A percentile compares a stretch with the other conserved stretches of the same genome.
phyloP scores from a whole-genome alignment of 1,140 invertebrate species.

The Trichonephila clavata region DNA sequence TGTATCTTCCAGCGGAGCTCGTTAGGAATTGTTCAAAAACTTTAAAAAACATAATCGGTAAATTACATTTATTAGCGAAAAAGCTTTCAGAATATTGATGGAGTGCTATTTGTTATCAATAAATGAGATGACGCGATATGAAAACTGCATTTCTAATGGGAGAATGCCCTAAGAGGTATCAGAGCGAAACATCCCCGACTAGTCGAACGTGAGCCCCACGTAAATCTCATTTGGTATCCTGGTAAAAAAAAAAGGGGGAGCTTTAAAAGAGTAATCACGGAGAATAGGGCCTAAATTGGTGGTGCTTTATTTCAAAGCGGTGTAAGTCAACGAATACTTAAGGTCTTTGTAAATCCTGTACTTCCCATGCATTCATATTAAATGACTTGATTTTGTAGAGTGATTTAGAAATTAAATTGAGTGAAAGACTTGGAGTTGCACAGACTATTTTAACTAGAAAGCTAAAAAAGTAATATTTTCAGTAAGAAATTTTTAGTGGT shows the following conservation, averaged over 20 bases:
- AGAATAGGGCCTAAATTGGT: neutral
- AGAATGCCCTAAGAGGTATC: conserved; percentile 7
- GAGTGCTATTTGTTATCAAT: conserved; percentile 72
- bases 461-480: no score
- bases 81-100: conserved; percentile 73
- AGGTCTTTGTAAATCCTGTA: no score
- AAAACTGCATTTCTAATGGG: conserved; percentile 44
- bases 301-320: neutral
- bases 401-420: no score
- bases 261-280: conserved; percentile 31
- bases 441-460: no score
- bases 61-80: conserved; percentile 68
- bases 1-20: neutral
- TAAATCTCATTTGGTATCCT: neutral
- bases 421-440: no score
- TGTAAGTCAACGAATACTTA: neutral
- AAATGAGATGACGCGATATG: conserved; percentile 56
- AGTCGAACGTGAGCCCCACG: neutral
- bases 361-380: no score
- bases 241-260: neutral
- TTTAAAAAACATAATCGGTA: conserved; percentile 64
- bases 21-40: conserved; percentile 61
- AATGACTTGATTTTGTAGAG: no score
- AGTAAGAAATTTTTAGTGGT: no score
- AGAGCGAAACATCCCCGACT: conserved; percentile 41